Evolutionary conservation across 2,113 vertebrate genomes (phyloP).

Genomic region (Rhombomys opimus): DNA sequence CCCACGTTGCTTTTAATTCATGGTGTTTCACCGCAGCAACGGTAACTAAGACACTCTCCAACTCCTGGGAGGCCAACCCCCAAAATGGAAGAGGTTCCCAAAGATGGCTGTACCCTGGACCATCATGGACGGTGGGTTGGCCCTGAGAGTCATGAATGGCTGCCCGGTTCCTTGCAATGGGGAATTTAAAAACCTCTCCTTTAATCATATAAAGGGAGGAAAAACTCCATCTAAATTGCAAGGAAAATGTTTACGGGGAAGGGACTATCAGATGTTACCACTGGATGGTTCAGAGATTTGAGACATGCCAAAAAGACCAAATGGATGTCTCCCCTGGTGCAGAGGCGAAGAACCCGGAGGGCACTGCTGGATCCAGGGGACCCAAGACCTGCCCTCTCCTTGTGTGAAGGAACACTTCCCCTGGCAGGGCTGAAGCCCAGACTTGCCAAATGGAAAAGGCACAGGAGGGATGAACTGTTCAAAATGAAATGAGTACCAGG

Average conservation of each 20-base stretch:
- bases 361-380: background rate
- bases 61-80: background rate
- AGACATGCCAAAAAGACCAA: background rate
- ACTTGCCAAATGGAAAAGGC: background rate
- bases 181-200: background rate
- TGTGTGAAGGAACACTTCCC: rapidly evolving
- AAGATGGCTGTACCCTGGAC: background rate
- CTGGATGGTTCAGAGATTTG: background rate
- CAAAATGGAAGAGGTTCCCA: background rate
- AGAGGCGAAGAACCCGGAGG: background rate
- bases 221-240: background rate
- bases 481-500: background rate
- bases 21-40: background rate
- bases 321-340: background rate
- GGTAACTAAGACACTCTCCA: background rate
- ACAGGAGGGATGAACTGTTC: background rate
- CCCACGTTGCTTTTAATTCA: background rate
- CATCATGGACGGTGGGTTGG: background rate
- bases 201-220: background rate
- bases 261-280: background rate
- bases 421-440: background rate
- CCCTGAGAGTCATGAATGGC: background rate
- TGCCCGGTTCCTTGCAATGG: background rate
- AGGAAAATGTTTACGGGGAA: background rate
- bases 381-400: background rate